Base-by-base conservation (phyloP, 2,113 vertebrate genomes). In the Ia io region DNA sequence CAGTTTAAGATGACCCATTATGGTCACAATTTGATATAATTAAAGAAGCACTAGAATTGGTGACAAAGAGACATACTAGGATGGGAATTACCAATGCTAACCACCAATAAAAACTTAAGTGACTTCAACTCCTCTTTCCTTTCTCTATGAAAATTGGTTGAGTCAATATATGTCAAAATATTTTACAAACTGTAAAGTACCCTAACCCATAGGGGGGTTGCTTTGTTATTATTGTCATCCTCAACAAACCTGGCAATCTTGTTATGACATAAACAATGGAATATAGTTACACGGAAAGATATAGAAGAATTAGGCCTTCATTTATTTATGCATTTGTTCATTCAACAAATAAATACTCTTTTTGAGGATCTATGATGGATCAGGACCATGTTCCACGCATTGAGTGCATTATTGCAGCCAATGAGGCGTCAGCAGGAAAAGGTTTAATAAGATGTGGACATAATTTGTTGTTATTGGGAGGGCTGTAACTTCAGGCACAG, bases 381-480 rank as follows among this genome's bases (percentile, higher is more conserved):
- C 56, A 76, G 40, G 28, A 14, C 65, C 67, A 5, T 56, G 18
- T 42, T 77, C 37, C 37, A 47, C 40, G 40, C 16, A 37, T 42
- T 30, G 51, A 76, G 28, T 70, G 13, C 20, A 67, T 94, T 49
- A 28, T 78, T 94, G 25, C 25, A 77, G 76, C 49, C 95, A 92
- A 69, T 71, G n/a, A 88, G 59, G n/a, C 47, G 79, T 80, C 25
- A 44, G 6, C 9, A 69, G 23, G 25, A 69, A 74, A 78, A 47
- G 20, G 9, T 70, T 88, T 71, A 94, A 92, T 85, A 70, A 87
- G 78, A 56, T 90, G 59, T 82, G 51, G 42, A n/a, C 25, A 3
- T 63, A 76, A 93, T 88, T 44, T 96, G 40, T 93, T 96, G 35
- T 61, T 96, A 32, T 96, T 84, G n/a, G 12, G 65, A 93, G 32